phyloP scores from a whole-genome alignment of 2,113 vertebrate species.

The Crotophaga sulcirostris region DNA sequence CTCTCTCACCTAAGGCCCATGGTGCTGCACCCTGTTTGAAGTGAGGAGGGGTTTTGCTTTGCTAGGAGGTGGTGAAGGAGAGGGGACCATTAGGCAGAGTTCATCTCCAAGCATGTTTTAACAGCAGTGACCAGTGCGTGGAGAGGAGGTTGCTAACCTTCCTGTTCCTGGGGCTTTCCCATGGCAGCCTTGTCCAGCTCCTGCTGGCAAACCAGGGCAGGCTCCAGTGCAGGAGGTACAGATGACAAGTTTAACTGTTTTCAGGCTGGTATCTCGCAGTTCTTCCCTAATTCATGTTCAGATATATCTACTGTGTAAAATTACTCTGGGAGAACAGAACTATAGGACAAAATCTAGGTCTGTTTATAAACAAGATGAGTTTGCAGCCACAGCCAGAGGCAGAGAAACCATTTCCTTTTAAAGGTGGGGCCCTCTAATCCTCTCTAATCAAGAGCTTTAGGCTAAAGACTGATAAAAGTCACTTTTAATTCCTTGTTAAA shows the following conservation, averaged over 20 bases:
- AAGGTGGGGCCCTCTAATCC: neutral
- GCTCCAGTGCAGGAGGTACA: neutral
- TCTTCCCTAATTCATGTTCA: neutral
- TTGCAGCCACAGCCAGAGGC: neutral
- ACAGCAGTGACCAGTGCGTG: neutral
- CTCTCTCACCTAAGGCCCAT: neutral
- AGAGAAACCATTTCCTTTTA: neutral
- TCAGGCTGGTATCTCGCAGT: neutral
- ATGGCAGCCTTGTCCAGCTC: neutral
- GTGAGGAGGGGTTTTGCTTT: neutral
- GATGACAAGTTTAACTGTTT: neutral
- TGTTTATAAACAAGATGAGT: neutral
- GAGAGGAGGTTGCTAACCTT: neutral
- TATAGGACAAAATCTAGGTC: neutral
- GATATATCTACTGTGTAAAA: neutral
- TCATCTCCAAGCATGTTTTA: neutral
- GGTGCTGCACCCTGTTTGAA: neutral
- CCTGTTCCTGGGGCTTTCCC: neutral
- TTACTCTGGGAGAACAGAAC: neutral
- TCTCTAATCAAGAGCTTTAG: neutral
- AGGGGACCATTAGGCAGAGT: neutral
- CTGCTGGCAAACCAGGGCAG: neutral
- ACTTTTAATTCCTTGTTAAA: neutral
- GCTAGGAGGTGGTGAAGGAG: neutral
- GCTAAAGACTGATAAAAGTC: neutral